phyloP scores from a whole-genome alignment of 2,888 invertebrate species.

The Neocrepidodera transversa region DNA sequence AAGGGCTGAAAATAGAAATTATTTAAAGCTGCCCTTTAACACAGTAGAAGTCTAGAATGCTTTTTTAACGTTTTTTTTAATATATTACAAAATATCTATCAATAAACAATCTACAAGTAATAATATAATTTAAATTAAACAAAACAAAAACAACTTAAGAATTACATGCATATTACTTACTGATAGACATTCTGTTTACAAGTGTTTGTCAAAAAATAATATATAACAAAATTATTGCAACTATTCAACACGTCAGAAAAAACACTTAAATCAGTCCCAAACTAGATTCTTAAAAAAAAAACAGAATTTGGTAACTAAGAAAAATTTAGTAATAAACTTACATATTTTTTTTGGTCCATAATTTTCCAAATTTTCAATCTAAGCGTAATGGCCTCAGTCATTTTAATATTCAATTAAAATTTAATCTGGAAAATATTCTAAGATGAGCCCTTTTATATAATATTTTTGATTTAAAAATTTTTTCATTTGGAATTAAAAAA shows the following conservation, averaged over 20 bases:
- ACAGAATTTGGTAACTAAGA: too few relatives aligned
- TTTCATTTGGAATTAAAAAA: too few relatives aligned
- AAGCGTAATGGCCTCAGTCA: too few relatives aligned
- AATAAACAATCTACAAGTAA: conserved; percentile 4
- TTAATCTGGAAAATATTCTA: too few relatives aligned
- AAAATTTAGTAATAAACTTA: too few relatives aligned
- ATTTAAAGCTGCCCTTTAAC: conserved; percentile 18
- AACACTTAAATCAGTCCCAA: conserved; percentile 26
- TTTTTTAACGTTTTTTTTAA: conserved; percentile 1
- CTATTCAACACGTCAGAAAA: conserved; percentile 31
- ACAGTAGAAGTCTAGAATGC: conserved; percentile 12
- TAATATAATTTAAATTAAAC: background rate
- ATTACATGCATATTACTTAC: background rate
- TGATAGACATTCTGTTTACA: conserved; percentile 23
- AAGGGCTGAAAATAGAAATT: background rate
- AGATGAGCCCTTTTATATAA: too few relatives aligned
- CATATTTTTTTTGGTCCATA: too few relatives aligned
- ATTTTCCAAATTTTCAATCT: too few relatives aligned
- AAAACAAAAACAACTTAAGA: conserved; percentile 8
- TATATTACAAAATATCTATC: conserved; percentile 13
- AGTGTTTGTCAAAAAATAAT: conserved; percentile 25
- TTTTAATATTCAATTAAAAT: too few relatives aligned
- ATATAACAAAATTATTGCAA: conserved; percentile 35
- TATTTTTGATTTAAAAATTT: too few relatives aligned
- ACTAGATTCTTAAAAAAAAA: too few relatives aligned